Conservation (phyloP, 2,888 invertebrate species). For the Pristionchus exspectatus region DNA sequence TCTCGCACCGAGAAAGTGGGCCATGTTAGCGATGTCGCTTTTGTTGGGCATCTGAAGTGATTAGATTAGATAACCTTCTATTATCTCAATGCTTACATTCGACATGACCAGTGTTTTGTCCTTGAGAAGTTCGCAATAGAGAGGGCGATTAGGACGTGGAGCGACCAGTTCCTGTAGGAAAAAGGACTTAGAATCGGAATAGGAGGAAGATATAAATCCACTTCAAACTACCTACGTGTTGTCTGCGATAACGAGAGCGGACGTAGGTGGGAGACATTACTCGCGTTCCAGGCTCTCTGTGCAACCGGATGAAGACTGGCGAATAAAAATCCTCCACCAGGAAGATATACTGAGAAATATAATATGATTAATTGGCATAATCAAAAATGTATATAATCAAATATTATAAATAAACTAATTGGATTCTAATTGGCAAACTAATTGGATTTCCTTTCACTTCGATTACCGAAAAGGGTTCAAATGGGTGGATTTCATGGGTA, state of each 20-base stretch:
- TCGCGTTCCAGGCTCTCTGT: neutral
- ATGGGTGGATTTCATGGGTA: neutral
- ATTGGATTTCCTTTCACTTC: neutral
- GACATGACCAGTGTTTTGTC: conserved; percentile 32
- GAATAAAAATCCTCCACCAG: conserved; percentile 38
- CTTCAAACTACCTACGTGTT: neutral
- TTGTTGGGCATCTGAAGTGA: conserved; percentile 38
- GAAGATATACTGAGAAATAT: conserved; percentile 43
- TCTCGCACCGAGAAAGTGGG: conserved; percentile 52
- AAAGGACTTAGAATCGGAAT: neutral
- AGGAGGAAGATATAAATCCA: too few relatives aligned
- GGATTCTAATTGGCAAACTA: neutral
- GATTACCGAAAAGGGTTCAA: neutral
- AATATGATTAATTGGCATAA: neutral
- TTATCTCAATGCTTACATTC: neutral
- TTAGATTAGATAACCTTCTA: neutral
- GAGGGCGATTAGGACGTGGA: conserved; percentile 56
- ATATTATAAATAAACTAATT: neutral
- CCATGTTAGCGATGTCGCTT: conserved; percentile 19
- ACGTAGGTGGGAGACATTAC: conserved; percentile 51
- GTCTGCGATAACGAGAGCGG: conserved; percentile 50
- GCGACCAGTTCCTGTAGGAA: conserved; percentile 55
- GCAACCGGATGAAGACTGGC: neutral
- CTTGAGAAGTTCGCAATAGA: conserved; percentile 57
- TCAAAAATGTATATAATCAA: neutral